Evolutionary conservation across 1,140 invertebrate species (phyloP).

Genomic region (Cyphomyrmex costatus): DNA sequence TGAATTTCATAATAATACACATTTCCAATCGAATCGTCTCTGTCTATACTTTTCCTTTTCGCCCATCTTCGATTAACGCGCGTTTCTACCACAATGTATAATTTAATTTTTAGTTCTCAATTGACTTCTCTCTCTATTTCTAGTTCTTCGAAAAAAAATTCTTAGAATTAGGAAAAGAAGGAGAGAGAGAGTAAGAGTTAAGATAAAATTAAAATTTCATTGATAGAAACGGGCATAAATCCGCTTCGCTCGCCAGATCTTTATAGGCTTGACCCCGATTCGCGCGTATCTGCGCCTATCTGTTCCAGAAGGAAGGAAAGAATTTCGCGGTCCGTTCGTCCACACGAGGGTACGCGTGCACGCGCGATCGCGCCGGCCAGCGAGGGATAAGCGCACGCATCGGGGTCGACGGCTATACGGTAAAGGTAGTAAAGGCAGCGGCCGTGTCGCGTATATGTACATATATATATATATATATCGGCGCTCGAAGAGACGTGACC

Average conservation of each 20-base stretch:
- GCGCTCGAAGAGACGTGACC: constrained; percentile 73
- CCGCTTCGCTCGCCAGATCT: not conserved
- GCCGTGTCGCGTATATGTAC: constrained; percentile 50
- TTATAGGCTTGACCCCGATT: constrained; percentile 10
- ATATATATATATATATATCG: constrained; percentile 55
- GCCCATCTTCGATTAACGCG: not conserved
- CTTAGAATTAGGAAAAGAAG: too few species aligned
- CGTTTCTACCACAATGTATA: too few species aligned
- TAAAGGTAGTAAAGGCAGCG: constrained; percentile 76
- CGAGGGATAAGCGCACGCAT: not conserved
- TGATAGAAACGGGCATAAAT: not conserved
- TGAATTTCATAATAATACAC: not conserved
- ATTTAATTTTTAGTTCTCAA: too few species aligned
- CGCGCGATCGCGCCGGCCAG: not conserved
- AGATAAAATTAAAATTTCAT: too few species aligned
- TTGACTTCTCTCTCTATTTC: too few species aligned
- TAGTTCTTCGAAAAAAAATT: too few species aligned
- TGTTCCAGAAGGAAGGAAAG: constrained; percentile 7
- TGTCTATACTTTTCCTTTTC: not conserved
- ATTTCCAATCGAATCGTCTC: not conserved
- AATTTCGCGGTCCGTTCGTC: constrained; percentile 5
- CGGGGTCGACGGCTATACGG: constrained; percentile 52
- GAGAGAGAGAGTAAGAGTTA: too few species aligned
- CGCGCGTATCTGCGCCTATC: not conserved
- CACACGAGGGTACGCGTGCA: not conserved